These are phyloP conservation scores for Galleria mellonella DNA, from an alignment of 1,140 invertebrate genomes.

Conservation along the genomic window DNA sequence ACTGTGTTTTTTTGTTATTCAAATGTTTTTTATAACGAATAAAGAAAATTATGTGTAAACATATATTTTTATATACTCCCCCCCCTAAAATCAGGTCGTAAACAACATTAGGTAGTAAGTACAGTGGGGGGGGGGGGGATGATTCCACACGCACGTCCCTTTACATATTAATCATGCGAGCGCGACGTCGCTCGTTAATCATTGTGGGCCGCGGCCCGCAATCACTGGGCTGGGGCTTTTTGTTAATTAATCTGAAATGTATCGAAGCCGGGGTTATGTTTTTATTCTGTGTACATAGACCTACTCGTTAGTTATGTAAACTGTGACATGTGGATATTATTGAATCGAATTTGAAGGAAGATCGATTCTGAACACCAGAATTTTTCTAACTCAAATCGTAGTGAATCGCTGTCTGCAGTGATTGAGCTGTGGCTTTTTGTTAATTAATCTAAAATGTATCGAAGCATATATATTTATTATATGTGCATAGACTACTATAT, in stretches of 20 bases:
- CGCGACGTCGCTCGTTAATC: conserved; percentile 15
- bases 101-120: conserved; percentile 40
- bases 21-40: too few species aligned
- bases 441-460: conserved; percentile 25
- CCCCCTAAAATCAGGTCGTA: conserved; percentile 31
- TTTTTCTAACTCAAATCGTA: too few species aligned
- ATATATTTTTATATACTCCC: too few species aligned
- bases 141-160: neutral
- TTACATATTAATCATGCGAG: conserved; percentile 26
- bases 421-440: conserved; percentile 22
- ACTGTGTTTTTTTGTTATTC: too few species aligned
- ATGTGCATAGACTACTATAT: too few species aligned
- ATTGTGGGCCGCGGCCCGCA: conserved; percentile 23
- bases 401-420: conserved; percentile 6
- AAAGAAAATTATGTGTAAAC: too few species aligned
- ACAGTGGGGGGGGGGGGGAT: conserved; percentile 33
- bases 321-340: too few species aligned
- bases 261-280: conserved; percentile 8
- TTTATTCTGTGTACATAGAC: neutral
- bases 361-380: too few species aligned
- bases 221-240: conserved; percentile 23
- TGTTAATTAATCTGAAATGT: conserved; percentile 30
- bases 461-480: conserved; percentile 1
- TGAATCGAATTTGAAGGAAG: too few species aligned
- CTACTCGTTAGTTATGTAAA: too few species aligned